Conservation (phyloP, 2,888 invertebrate genomes). For the Aelia acuminata region DNA sequence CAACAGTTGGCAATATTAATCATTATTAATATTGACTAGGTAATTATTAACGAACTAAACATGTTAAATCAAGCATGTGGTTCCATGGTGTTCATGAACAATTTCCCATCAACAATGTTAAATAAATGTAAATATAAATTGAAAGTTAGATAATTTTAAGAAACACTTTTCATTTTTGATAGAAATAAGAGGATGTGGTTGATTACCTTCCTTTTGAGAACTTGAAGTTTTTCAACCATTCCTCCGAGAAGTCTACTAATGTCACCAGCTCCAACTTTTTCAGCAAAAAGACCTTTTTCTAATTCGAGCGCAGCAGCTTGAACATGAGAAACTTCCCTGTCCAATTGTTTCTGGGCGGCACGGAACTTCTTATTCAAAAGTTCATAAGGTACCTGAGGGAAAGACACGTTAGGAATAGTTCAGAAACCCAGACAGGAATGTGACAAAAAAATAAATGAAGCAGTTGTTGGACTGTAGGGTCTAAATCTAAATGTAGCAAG, state of each 20-base stretch:
- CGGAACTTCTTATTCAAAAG: slow-evolving; percentile 97
- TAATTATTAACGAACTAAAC: neutral
- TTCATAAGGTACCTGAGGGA: slow-evolving; percentile 92
- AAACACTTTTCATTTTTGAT: neutral
- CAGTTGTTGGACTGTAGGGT: slow-evolving; percentile 12
- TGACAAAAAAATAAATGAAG: slow-evolving; percentile 19
- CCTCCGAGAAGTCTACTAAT: slow-evolving; percentile 87
- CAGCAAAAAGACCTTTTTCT: slow-evolving; percentile 80
- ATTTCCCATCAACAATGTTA: neutral
- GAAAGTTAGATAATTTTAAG: neutral
- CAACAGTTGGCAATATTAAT: neutral
- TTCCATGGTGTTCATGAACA: neutral
- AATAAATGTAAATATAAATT: neutral
- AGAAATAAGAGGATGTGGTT: neutral
- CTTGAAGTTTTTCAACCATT: slow-evolving; percentile 90
- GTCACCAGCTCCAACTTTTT: slow-evolving; percentile 76
- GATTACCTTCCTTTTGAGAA: slow-evolving; percentile 86
- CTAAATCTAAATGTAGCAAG: slow-evolving; percentile 1
- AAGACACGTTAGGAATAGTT: neutral
- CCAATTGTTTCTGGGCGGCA: slow-evolving; percentile 92
- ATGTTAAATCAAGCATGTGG: neutral
- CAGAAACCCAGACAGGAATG: neutral
- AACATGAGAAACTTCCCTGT: slow-evolving; percentile 92
- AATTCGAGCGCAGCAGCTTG: slow-evolving; percentile 84
- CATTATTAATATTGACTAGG: neutral